Evolutionary conservation across 2,797 vertebrate genomes (phyloP), one percentile per base, ranked within the genome.

Genomic region (Hozukius guyotensis): DNA sequence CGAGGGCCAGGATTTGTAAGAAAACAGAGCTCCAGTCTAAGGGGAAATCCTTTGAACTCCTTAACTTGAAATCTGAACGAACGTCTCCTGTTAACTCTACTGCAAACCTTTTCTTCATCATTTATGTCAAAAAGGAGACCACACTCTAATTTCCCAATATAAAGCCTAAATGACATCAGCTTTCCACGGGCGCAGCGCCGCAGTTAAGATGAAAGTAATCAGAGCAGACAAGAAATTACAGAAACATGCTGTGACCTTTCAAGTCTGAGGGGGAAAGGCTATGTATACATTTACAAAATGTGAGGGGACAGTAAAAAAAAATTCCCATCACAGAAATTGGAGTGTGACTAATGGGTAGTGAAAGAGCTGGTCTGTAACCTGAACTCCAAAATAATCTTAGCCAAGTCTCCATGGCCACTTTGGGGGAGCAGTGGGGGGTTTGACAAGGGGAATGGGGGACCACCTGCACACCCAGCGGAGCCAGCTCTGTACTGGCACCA

Each of bases 381-480:
- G 85, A 95, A 89, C 91, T 84, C 77, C 75, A 85, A 91, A 94
- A 94, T 92, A 92, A 93, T 92, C 90, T 89, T 74, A 80, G 86
- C 80, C 80, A 75, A 90, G 84, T 88, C 93, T 89, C 90, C 87
- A 83, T 89, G 89, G 91, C 89, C 93, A 89, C 88, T 92, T 91
- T 89, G 92, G 92, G 91, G 89, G 91, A 92, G 83, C 87, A 81
- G 89, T 88, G 84, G 89, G 92, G 84, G 92, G 93, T 75, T 3
- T 24, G 94, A 93, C 86, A 90, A 85, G 83, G 83, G 84, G 81
- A 88, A 84, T 81, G 90, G 85, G 78, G 5, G 13, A 91, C 89
- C 92, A 95, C 95, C 95, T 95, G 91, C 88, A 85, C 92, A 92
- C 88, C 87, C 88, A 82, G 88, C 75, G 9, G 88, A 92, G 92